phyloP scores from a whole-genome alignment of 1,140 invertebrate species.

The Drosophila triauraria region DNA sequence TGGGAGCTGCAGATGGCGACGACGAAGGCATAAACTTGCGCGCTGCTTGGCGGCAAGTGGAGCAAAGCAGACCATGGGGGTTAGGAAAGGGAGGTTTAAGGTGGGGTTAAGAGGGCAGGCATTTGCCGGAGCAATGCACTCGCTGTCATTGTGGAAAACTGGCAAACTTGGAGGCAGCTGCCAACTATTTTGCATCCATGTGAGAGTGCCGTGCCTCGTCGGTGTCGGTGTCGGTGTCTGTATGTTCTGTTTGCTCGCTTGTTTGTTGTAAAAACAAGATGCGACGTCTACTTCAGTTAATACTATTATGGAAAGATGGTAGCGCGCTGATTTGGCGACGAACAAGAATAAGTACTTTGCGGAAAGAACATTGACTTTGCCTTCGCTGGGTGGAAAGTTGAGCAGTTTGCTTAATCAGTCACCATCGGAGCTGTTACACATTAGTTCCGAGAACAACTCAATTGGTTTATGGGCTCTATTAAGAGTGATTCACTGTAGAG shows the following conservation, averaged over 20 bases:
- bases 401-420: constrained; percentile 28
- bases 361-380: constrained; percentile 38
- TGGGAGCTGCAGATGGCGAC: constrained; percentile 47
- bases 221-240: not conserved
- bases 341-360: constrained; percentile 30
- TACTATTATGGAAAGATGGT: constrained; percentile 48
- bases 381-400: constrained; percentile 1
- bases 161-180: constrained; percentile 64
- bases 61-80: constrained; percentile 56
- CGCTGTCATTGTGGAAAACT: constrained; percentile 56
- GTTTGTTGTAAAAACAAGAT: constrained; percentile 31
- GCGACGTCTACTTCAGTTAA: constrained; percentile 41
- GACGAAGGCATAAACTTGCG: constrained; percentile 72
- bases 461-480: constrained; percentile 16
- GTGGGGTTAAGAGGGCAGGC: not conserved
- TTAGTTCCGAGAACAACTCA: constrained; percentile 30
- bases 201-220: constrained; percentile 32
- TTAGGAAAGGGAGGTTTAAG: constrained; percentile 27
- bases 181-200: constrained; percentile 78
- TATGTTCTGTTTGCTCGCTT: constrained; percentile 19
- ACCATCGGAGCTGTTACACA: constrained; percentile 22
- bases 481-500: constrained; percentile 15
- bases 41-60: constrained; percentile 74
- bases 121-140: constrained; percentile 37
- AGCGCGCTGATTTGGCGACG: constrained; percentile 38